Conservation (phyloP, 2,888 invertebrate species). For the Trissolcus brochymenae region DNA sequence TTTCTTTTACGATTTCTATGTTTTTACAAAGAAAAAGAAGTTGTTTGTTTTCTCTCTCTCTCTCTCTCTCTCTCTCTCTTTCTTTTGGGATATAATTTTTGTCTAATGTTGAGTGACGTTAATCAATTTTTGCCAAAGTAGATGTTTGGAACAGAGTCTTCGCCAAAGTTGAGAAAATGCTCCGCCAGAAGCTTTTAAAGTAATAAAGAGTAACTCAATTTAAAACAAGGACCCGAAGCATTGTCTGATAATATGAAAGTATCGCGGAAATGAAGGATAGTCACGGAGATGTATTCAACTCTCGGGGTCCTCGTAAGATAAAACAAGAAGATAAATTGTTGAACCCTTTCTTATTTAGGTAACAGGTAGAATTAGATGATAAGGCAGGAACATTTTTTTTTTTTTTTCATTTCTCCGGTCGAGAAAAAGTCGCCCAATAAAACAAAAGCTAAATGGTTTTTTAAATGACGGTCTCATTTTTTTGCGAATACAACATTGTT, state of each 20-base stretch:
- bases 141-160: too few relatives aligned
- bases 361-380: slow-evolving; percentile 28
- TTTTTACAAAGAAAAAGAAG: too few relatives aligned
- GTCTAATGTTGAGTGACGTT: too few relatives aligned
- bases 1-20: too few relatives aligned
- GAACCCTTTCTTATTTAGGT: slow-evolving; percentile 42
- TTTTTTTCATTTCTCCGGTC: slow-evolving; percentile 24
- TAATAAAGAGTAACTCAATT: slow-evolving; percentile 19
- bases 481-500: too few relatives aligned
- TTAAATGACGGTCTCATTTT: not conserved
- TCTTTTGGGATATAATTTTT: not conserved
- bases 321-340: slow-evolving; percentile 33
- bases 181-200: slow-evolving; percentile 14
- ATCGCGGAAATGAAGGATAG: slow-evolving; percentile 44
- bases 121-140: too few relatives aligned
- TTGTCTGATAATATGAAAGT: slow-evolving; percentile 14
- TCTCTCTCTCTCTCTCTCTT: not conserved
- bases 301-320: slow-evolving; percentile 24
- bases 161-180: not conserved
- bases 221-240: slow-evolving; percentile 20
- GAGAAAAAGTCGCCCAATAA: not conserved
- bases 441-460: slow-evolving; percentile 11
- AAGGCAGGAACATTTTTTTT: slow-evolving; percentile 22
- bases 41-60: too few relatives aligned
- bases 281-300: slow-evolving; percentile 36